Conservation (phyloP, 2,113 vertebrate species). For the Haemorhous mexicanus region DNA sequence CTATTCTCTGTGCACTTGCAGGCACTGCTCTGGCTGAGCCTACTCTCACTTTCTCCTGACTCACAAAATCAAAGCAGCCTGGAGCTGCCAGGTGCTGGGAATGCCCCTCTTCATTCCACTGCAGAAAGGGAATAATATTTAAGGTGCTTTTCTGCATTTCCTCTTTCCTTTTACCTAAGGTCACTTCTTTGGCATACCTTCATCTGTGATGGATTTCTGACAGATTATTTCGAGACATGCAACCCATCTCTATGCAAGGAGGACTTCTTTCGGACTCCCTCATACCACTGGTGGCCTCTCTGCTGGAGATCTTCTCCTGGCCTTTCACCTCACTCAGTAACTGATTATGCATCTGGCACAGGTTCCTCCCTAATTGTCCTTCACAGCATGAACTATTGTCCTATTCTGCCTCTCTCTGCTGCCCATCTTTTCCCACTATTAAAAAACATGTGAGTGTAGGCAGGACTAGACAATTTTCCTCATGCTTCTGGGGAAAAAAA, state of each 20-base stretch:
- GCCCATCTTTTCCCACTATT: background rate
- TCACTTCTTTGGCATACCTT: background rate
- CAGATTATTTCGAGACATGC: background rate
- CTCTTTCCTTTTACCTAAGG: background rate
- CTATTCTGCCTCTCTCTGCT: background rate
- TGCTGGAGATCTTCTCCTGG: background rate
- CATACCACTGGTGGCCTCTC: background rate
- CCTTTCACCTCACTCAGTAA: background rate
- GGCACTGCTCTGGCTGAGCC: background rate
- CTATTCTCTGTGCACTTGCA: background rate
- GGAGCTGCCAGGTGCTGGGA: background rate
- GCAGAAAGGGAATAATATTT: background rate
- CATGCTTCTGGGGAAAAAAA: background rate
- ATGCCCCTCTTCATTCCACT: background rate
- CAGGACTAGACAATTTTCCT: background rate
- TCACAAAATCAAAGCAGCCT: background rate
- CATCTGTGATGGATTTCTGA: background rate
- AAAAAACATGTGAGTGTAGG: background rate
- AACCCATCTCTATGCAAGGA: background rate
- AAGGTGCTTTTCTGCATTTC: background rate
- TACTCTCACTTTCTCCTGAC: background rate
- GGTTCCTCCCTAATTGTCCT: background rate
- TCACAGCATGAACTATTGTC: background rate
- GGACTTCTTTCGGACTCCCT: background rate
- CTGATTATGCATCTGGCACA: background rate